These are phyloP conservation scores for Amphibalanus amphitrite DNA, from an alignment of 1,140 invertebrate genomes.

Conservation along the genomic window DNA sequence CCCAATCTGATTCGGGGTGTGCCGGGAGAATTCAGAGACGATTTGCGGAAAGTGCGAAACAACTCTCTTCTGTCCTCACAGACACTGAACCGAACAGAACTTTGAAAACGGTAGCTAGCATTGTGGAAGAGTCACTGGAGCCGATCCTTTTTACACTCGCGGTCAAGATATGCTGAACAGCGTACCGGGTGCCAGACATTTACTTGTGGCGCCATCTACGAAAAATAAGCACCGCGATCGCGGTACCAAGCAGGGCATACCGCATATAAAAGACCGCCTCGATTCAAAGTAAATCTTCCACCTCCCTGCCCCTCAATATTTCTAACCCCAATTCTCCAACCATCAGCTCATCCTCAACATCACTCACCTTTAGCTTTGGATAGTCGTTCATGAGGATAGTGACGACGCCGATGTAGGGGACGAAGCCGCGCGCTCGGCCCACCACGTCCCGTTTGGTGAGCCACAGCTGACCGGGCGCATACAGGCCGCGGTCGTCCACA, in stretches of 20 bases:
- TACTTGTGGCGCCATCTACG: too few species aligned
- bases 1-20: too few species aligned
- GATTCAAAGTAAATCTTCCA: constrained; percentile 2
- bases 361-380: constrained; percentile 77
- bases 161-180: too few species aligned
- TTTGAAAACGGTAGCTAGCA: too few species aligned
- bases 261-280: constrained; percentile 4
- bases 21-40: too few species aligned
- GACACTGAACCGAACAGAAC: too few species aligned
- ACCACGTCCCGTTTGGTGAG: constrained; percentile 93
- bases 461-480: constrained; percentile 97
- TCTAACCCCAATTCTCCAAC: constrained; percentile 11
- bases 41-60: too few species aligned
- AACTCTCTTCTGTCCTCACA: too few species aligned
- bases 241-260: background rate
- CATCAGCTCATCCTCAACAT: constrained; percentile 9
- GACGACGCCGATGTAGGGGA: constrained; percentile 97
- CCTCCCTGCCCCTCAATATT: constrained; percentile 8
- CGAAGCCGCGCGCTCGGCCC: constrained; percentile 84
- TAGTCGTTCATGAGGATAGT: constrained; percentile 99
- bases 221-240: too few species aligned
- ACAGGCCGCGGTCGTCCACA: constrained; percentile 97
- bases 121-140: too few species aligned
- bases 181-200: too few species aligned
- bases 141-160: too few species aligned